Evolutionary conservation across 2,797 vertebrate species (phyloP).

Genomic region (Pseudochaenichthys georgianus): DNA sequence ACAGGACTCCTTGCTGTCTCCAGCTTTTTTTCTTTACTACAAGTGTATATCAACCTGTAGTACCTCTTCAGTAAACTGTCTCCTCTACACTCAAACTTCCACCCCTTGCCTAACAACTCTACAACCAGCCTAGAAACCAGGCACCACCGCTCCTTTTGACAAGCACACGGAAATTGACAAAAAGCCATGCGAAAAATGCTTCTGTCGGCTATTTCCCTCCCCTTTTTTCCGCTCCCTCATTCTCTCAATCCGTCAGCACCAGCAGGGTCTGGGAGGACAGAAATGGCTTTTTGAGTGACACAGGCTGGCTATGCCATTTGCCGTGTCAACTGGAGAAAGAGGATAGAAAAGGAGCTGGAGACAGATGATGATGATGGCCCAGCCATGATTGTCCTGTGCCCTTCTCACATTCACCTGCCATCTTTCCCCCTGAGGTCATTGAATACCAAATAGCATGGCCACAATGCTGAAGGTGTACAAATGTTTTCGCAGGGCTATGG

Average conservation of each 20-base stretch:
- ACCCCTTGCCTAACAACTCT: slow-evolving; percentile 60
- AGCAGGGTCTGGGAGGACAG: slow-evolving; percentile 72
- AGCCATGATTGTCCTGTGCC: slow-evolving; percentile 65
- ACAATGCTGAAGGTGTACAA: slow-evolving; percentile 25
- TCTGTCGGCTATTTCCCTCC: slow-evolving; percentile 47
- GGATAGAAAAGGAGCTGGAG: slow-evolving; percentile 73
- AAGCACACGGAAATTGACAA: slow-evolving; percentile 76
- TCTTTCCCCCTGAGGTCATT: slow-evolving; percentile 44
- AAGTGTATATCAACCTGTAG: slow-evolving; percentile 41
- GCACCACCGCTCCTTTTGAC: slow-evolving; percentile 67
- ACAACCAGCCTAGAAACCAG: slow-evolving; percentile 56
- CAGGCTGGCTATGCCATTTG: slow-evolving; percentile 74
- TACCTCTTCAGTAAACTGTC: slow-evolving; percentile 55
- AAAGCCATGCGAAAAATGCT: slow-evolving; percentile 75
- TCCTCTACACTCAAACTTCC: slow-evolving; percentile 55
- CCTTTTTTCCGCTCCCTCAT: slow-evolving; percentile 23
- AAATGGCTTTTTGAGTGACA: slow-evolving; percentile 86
- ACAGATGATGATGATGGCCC: slow-evolving; percentile 80
- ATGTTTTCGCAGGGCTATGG: slow-evolving; percentile 23
- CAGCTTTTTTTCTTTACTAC: slow-evolving; percentile 4
- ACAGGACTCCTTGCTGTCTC: slow-evolving; percentile 6
- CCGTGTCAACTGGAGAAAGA: slow-evolving; percentile 71
- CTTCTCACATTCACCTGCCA: slow-evolving; percentile 43
- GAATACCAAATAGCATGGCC: slow-evolving; percentile 49
- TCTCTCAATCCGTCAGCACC: slow-evolving; percentile 73